Base-by-base conservation (phyloP, 2,113 vertebrate genomes). In the Semicossyphus pulcher region DNA sequence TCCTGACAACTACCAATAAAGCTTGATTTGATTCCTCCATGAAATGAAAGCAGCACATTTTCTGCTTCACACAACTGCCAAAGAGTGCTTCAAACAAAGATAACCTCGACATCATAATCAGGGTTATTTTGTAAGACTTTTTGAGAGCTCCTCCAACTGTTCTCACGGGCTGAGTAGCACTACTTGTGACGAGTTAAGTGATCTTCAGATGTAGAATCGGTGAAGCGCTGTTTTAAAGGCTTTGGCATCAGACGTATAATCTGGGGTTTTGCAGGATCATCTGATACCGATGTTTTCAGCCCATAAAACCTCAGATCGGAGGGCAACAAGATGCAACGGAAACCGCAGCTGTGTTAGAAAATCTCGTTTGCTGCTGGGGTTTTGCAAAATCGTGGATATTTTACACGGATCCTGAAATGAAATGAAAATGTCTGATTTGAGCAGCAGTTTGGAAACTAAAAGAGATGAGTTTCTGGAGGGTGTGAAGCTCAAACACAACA, bases 401-500 rank as follows among this genome's bases (percentile, higher is more conserved):
- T 11, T 20, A 68, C n/a, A 16, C 21, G 15, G 34, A 41, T 45
- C n/a, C 39, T 56, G 4, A 41, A 62, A 56, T 20, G 14, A 62
- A 61, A n/a, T n/a, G n/a, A 48, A 37, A 37, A 37, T 14, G 36
- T 37, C 11, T 14, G 2, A n/a, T 37, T 37, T 37, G 36, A 37
- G 10, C 10, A 37, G 36, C 11, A 37, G 4, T 4, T 31, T 5
- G 31, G 8, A 31, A 31, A 31, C 8, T 34, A 10, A 34, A n/a
- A 34, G 32, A 34, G 18, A 52, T 10, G 44, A 3, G 16, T 25
- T 18, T 29, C 47, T 48, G 39, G 3, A 32, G 61, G 56, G 7
- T 39, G 18, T 45, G 47, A 47, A 28, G 59, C 36, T 31, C 66
- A 49, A 76, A 64, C 59, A 64, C 45, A 10, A 39, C 15, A 39